These are phyloP conservation scores for Aythya baeri DNA, from an alignment of 2,113 vertebrate species.

Conservation along the genomic window DNA sequence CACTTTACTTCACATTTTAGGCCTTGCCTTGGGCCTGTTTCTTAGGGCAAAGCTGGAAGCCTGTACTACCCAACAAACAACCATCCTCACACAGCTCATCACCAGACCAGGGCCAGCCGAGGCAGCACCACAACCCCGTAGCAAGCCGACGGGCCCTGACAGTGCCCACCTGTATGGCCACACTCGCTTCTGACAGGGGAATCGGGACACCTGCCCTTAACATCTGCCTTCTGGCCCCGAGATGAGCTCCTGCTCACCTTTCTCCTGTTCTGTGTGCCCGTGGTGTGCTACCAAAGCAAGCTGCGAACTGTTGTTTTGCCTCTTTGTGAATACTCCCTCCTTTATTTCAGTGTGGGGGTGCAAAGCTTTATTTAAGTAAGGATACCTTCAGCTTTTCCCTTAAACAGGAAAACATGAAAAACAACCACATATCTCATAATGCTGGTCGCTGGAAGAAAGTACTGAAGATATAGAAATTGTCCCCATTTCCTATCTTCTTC, in stretches of 20 bases:
- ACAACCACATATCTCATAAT: neutral
- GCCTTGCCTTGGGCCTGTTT: neutral
- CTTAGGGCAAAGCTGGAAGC: neutral
- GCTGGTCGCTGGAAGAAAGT: neutral
- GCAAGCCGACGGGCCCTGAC: neutral
- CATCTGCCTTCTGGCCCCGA: neutral
- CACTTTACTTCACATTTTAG: neutral
- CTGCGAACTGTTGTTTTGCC: neutral
- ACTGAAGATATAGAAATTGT: neutral
- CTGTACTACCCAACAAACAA: neutral
- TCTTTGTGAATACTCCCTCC: neutral
- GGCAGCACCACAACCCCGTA: neutral
- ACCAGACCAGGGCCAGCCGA: neutral
- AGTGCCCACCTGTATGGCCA: neutral
- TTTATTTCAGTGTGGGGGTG: neutral
- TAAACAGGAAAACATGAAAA: neutral
- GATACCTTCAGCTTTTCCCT: neutral
- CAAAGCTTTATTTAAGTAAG: neutral
- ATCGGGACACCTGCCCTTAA: neutral
- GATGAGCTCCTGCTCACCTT: neutral
- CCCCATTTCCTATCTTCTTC: neutral
- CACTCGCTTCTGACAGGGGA: neutral
- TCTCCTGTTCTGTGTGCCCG: neutral
- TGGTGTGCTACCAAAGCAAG: neutral
- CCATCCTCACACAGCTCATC: neutral